These are phyloP conservation scores for Cossypha dichroa DNA, from an alignment of 2,797 vertebrate species.

Conservation along the genomic window DNA sequence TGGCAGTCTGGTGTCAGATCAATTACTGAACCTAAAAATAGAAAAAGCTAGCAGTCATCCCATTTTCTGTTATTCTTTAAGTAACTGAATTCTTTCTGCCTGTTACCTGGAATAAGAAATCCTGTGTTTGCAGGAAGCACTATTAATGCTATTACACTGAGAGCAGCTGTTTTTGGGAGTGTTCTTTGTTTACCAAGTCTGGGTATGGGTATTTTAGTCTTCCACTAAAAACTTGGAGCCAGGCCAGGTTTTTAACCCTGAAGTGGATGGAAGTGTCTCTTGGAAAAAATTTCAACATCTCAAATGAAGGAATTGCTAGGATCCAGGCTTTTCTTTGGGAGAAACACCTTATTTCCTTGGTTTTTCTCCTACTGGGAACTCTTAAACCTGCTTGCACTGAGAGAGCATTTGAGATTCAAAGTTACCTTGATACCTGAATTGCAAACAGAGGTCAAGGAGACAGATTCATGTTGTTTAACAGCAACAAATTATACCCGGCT, in stretches of 20 bases:
- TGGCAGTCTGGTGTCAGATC: not conserved
- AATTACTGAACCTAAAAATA: not conserved
- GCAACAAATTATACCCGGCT: not conserved
- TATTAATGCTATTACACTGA: not conserved
- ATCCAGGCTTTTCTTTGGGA: not conserved
- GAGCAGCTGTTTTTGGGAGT: not conserved
- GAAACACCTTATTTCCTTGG: not conserved
- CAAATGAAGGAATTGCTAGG: not conserved
- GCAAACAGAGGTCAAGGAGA: not conserved
- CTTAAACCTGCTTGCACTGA: not conserved
- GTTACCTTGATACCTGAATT: not conserved
- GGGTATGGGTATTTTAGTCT: not conserved
- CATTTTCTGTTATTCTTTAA: not conserved
- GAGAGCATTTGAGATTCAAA: not conserved
- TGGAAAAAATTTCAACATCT: not conserved
- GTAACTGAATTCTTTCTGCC: not conserved
- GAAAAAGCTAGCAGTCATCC: not conserved
- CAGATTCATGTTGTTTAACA: not conserved
- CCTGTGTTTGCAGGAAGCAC: not conserved
- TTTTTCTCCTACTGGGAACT: not conserved
- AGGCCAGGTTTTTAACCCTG: not conserved
- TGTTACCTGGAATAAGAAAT: not conserved
- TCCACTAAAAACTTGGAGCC: not conserved
- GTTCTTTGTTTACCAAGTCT: not conserved
- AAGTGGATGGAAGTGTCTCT: not conserved